Percentiles rank a stretch among this genome's conserved stretches.
phyloP scores from a whole-genome alignment of 2,888 invertebrate genomes.

The Lacanobia wlatinum region DNA sequence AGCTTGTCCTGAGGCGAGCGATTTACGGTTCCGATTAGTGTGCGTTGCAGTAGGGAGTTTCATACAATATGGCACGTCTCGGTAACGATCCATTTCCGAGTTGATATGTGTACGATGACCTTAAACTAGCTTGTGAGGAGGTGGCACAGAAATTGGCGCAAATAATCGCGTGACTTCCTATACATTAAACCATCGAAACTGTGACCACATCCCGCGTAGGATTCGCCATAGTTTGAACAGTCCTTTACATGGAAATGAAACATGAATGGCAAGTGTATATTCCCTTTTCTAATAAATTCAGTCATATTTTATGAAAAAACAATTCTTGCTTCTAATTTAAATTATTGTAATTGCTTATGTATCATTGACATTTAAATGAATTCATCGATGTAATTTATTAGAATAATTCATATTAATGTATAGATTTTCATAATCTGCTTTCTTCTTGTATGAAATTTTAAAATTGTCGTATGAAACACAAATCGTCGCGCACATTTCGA shows the following conservation, averaged over 20 bases:
- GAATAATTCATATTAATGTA: slow-evolving; percentile 39
- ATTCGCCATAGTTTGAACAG: neutral
- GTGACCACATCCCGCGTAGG: too few species aligned
- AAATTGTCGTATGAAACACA: slow-evolving; percentile 20
- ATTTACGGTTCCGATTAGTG: too few species aligned
- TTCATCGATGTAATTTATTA: slow-evolving; percentile 46
- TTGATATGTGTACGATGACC: too few species aligned
- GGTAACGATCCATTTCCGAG: too few species aligned
- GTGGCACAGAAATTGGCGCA: neutral
- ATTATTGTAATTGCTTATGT: slow-evolving; percentile 33
- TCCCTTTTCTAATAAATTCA: slow-evolving; percentile 22
- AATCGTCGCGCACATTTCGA: slow-evolving; percentile 38
- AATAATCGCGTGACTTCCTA: too few species aligned
- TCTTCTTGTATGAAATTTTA: slow-evolving; percentile 15
- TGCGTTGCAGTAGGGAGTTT: too few species aligned
- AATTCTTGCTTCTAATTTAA: slow-evolving; percentile 44
- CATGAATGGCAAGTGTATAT: neutral
- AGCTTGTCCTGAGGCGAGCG: too few species aligned
- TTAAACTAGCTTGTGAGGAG: too few species aligned
- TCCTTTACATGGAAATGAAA: neutral
- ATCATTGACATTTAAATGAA: slow-evolving; percentile 35
- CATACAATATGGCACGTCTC: too few species aligned
- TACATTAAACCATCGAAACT: too few species aligned
- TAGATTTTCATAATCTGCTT: slow-evolving; percentile 37
- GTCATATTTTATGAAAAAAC: slow-evolving; percentile 24